Evolutionary conservation across 1,140 invertebrate genomes (phyloP).

Genomic region (Philaenus spumarius): DNA sequence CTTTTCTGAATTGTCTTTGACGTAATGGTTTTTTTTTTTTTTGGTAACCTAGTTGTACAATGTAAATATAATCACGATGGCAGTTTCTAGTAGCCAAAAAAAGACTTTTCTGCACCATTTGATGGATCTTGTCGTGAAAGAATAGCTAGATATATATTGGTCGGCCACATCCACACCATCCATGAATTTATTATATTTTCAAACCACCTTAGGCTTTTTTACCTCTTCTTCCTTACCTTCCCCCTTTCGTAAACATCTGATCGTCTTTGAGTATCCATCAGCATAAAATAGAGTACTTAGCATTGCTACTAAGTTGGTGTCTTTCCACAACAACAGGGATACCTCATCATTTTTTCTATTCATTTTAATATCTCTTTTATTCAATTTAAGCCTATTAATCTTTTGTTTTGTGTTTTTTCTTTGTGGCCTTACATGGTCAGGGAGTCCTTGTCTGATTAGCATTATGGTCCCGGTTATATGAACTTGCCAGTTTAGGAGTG

Average conservation of each 20-base stretch:
- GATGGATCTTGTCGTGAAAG: background rate
- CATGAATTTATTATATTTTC: constrained; percentile 12
- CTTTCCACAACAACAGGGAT: background rate
- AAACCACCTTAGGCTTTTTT: constrained; percentile 5
- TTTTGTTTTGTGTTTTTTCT: background rate
- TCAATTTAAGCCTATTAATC: background rate
- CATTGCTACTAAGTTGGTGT: background rate
- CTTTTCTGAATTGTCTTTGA: too few relatives aligned
- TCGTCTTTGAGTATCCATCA: background rate
- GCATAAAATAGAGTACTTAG: background rate
- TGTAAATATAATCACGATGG: too few relatives aligned
- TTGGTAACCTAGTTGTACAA: too few relatives aligned
- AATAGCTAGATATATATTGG: constrained; percentile 1
- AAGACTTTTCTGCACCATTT: constrained; percentile 13
- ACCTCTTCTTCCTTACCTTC: background rate
- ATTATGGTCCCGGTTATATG: constrained; percentile 8
- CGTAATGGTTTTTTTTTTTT: too few relatives aligned
- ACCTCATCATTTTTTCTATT: background rate
- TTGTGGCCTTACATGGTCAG: background rate
- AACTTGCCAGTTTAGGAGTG: constrained; percentile 1
- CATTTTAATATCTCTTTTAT: background rate
- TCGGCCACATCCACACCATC: background rate
- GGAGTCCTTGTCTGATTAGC: background rate
- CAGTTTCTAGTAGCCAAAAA: background rate
- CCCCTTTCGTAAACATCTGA: background rate